Conservation (phyloP, 2,797 vertebrate species). For the Florisuga fusca region DNA sequence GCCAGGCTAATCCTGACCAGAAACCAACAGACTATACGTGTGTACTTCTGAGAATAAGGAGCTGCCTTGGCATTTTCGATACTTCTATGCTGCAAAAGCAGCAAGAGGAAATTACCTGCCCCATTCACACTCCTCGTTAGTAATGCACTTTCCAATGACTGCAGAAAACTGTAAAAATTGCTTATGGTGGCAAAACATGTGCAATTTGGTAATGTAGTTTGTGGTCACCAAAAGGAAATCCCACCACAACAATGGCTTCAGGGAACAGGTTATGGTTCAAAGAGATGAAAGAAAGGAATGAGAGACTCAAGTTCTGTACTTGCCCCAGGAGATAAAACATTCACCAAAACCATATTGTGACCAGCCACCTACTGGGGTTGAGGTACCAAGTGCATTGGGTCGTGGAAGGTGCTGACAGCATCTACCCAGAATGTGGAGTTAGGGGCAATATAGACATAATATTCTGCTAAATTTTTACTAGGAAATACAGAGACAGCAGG, state of each 20-base stretch:
- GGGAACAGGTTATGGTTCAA: conserved; percentile 25
- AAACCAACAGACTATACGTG: neutral
- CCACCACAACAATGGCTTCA: neutral
- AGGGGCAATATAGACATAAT: neutral
- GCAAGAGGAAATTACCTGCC: neutral
- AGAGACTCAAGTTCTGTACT: neutral
- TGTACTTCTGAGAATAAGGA: neutral
- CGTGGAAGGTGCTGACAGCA: conserved; percentile 63
- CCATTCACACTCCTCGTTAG: neutral
- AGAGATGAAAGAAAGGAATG: neutral
- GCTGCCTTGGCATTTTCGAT: neutral
- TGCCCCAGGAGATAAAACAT: neutral
- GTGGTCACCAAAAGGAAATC: conserved; percentile 27
- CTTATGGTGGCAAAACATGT: neutral
- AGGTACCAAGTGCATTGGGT: neutral
- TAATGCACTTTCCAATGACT: neutral
- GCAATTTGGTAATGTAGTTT: neutral
- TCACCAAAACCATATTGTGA: neutral
- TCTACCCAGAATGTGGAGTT: neutral
- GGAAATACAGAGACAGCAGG: neutral
- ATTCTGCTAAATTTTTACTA: conserved; percentile 19
- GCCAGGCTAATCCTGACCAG: neutral
- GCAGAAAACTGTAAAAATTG: neutral
- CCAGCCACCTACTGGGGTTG: neutral
- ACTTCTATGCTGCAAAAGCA: neutral